A percentile compares a stretch with the other conserved stretches of the same genome.
phyloP scores from a whole-genome alignment of 1,140 invertebrate genomes.

The Drosophila auraria region DNA sequence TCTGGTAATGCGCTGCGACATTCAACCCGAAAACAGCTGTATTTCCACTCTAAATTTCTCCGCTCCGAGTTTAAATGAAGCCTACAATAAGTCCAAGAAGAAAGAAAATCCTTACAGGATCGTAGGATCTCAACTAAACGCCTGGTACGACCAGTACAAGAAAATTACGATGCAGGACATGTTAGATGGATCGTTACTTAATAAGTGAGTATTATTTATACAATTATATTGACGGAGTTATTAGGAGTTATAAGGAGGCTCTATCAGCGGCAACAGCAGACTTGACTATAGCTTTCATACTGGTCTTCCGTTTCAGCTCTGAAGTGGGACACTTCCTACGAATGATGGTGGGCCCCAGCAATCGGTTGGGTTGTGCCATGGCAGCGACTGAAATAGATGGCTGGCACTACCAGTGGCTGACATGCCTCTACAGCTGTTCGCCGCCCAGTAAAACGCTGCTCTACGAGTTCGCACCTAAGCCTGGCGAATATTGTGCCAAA shows the following conservation, averaged over 20 bases:
- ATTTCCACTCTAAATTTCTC: neutral
- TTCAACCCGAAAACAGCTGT: neutral
- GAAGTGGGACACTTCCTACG: constrained; percentile 6
- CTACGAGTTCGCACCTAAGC: neutral
- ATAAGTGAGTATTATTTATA: neutral
- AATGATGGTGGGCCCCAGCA: constrained; percentile 11
- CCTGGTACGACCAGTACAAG: constrained; percentile 11
- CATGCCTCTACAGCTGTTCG: constrained; percentile 7
- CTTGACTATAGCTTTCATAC: too few species aligned
- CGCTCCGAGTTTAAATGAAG: neutral
- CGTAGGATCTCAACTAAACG: neutral
- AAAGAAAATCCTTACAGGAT: neutral
- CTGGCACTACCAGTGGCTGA: neutral
- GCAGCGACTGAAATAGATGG: neutral
- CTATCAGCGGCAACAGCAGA: too few species aligned
- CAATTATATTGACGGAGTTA: neutral
- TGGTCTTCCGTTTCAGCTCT: neutral
- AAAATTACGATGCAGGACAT: neutral
- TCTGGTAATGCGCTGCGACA: constrained; percentile 5
- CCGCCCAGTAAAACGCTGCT: neutral
- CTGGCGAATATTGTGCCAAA: neutral
- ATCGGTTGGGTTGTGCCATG: constrained; percentile 1
- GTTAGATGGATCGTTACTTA: neutral
- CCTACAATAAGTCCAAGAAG: constrained; percentile 1
- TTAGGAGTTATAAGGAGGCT: too few species aligned